Evolutionary conservation across 2,888 invertebrate species (phyloP).

Genomic region (Stenichneumon culpator): DNA sequence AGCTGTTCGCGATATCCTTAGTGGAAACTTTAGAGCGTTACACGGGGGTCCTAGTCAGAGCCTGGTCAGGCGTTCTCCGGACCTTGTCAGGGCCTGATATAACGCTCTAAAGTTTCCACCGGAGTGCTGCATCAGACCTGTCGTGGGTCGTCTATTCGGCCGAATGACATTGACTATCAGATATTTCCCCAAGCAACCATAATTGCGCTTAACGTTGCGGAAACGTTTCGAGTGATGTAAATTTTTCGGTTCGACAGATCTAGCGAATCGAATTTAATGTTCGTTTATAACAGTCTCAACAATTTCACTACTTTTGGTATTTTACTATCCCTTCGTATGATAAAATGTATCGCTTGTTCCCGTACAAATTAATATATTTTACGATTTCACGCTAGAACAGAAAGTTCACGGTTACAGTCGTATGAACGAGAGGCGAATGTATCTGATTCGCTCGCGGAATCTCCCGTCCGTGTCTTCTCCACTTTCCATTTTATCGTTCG

Average conservation of each 20-base stretch:
- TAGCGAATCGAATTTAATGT: conserved; percentile 3
- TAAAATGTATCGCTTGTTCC: conserved; percentile 32
- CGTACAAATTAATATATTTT: conserved; percentile 60
- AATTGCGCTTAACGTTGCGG: no score
- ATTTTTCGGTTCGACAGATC: neutral
- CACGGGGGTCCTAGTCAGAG: no score
- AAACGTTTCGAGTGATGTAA: neutral
- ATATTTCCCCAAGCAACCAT: no score
- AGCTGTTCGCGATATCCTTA: no score
- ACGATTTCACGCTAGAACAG: conserved; percentile 33
- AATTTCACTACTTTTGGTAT: conserved; percentile 22
- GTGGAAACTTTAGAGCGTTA: no score
- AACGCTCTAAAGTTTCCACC: no score
- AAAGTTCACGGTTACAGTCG: neutral
- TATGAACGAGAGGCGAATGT: conserved; percentile 49
- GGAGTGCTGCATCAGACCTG: no score
- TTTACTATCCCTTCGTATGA: conserved; percentile 24
- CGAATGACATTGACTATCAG: no score
- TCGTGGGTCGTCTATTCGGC: no score
- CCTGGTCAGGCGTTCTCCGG: no score
- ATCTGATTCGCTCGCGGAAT: conserved; percentile 28
- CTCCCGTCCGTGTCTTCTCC: conserved; percentile 25
- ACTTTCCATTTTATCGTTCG: conserved; percentile 53
- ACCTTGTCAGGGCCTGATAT: no score
- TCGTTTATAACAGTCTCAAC: neutral